Base-by-base conservation (phyloP, 2,797 vertebrate genomes). In the Hyperoplus immaculatus region DNA sequence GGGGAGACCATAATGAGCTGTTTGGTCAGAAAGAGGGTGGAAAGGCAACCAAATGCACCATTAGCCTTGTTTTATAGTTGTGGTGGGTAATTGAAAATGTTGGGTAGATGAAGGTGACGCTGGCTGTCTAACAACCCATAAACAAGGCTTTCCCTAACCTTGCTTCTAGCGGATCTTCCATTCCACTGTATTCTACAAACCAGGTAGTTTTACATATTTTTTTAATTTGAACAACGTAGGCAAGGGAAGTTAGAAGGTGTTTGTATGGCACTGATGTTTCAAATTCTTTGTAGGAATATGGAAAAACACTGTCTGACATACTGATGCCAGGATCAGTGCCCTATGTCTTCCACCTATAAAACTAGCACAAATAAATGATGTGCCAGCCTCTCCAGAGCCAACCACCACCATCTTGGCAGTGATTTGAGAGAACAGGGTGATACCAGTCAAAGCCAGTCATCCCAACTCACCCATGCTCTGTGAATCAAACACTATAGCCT, bases 251-350 rank as follows among this genome's bases (percentile, higher is more conserved):
- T 10, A 39, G 7, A 29, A 5, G 11, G 2, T 55, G 18, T 45
- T 16, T 10, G 53, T 46, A 43, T 41, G n/a, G 1, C n/a, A 38
- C 12, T 49, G 38, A 45, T 1, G 10, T 14, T 11, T 45, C 43
- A 45, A 45, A 45, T 45, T 7, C 43, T 11, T 45, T 7, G 18
- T 15, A 38, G 15, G 9, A 61, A 41, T 39, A 36, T 56, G 54
- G 62, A 51, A 68, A 47, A 71, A 64, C 63, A 61, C 53, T 29
- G 65, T 64, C 43, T 29, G 11, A 45, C 50, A 69, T 51, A 55
- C 69, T 63, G 21, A 45, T 79, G 60, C 69, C 65, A 81, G 68
- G 43, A 69, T 78, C 71, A 64, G 53, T 67, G 57, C 54, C 72
- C 67, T 49, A 77, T 49, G 29, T 29, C 29, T 67, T 73, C 64